A percentile compares a stretch with the other conserved stretches of the same genome.
Evolutionary conservation across 2,888 invertebrate genomes (phyloP).

Genomic region (Phlogophora meticulosa): DNA sequence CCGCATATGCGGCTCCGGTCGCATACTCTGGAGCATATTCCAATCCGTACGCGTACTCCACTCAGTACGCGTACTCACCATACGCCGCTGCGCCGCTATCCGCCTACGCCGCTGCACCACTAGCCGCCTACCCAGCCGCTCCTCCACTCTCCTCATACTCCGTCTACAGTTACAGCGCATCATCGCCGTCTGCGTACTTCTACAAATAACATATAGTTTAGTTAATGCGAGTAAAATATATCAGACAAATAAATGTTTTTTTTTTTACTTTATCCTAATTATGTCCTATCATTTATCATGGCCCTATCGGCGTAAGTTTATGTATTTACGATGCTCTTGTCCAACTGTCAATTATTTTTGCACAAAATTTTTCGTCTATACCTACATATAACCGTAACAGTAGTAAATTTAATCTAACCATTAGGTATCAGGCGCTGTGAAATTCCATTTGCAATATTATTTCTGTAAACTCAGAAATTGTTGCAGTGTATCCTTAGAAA

Average conservation of each 20-base stretch:
- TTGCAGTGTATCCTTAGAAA: too few relatives aligned
- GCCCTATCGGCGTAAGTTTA: too few relatives aligned
- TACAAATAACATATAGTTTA: constrained; percentile 26
- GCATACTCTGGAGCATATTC: constrained; percentile 68
- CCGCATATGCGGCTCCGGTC: constrained; percentile 21
- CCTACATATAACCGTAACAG: too few relatives aligned
- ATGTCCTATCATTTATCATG: too few relatives aligned
- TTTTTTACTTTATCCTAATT: not conserved
- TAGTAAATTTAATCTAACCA: too few relatives aligned
- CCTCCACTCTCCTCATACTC: constrained; percentile 69
- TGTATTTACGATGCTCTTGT: too few relatives aligned
- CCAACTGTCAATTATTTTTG: too few relatives aligned
- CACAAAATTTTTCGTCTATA: too few relatives aligned
- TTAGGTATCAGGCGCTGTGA: too few relatives aligned
- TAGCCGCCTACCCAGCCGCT: constrained; percentile 72
- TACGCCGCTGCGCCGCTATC: constrained; percentile 58
- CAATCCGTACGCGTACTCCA: constrained; percentile 46
- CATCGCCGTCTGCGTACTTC: constrained; percentile 68
- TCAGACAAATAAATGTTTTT: constrained; percentile 33
- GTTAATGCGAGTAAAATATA: not conserved
- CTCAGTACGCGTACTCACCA: constrained; percentile 64
- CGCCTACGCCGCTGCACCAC: constrained; percentile 64
- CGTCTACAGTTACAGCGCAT: constrained; percentile 66
- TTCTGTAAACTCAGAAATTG: too few relatives aligned
- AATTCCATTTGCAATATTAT: too few relatives aligned